A percentile compares a stretch with the other conserved stretches of the same genome.
Evolutionary conservation across 2,797 vertebrate species (phyloP).

Genomic region (Mus caroli): DNA sequence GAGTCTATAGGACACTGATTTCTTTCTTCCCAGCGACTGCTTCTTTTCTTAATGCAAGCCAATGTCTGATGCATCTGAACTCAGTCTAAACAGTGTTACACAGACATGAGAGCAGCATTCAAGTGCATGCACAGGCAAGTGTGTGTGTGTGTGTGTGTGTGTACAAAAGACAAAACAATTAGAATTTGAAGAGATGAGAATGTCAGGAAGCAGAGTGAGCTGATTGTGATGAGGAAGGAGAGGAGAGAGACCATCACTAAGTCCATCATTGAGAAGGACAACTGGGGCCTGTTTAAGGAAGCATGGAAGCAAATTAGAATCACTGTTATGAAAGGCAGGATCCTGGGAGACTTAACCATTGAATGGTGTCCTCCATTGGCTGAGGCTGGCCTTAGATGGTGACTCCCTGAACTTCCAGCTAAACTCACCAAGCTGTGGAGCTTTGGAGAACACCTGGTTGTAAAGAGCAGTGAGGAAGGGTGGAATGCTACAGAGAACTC

Average conservation of each 20-base stretch:
- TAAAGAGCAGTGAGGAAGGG: neutral
- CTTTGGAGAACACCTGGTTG: neutral
- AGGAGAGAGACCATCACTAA: neutral
- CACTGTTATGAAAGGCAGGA: neutral
- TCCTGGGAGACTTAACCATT: neutral
- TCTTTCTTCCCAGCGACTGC: neutral
- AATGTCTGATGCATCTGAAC: neutral
- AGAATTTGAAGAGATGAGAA: neutral
- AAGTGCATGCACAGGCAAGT: neutral
- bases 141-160: no score
- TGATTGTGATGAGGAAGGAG: neutral
- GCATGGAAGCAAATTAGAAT: neutral
- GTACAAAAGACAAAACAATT: neutral
- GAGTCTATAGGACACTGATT: neutral
- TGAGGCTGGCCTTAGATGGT: neutral
- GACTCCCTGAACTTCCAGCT: neutral
- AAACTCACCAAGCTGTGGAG: neutral
- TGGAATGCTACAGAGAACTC: neutral
- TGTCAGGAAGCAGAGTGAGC: neutral
- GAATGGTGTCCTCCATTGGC: neutral
- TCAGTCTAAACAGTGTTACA: neutral
- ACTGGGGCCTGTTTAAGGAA: neutral
- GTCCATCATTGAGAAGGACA: neutral
- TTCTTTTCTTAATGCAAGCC: neutral
- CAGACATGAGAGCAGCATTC: neutral